These are phyloP conservation scores for Hymenochirus boettgeri DNA, from an alignment of 2,113 vertebrate species.

Conservation along the genomic window DNA sequence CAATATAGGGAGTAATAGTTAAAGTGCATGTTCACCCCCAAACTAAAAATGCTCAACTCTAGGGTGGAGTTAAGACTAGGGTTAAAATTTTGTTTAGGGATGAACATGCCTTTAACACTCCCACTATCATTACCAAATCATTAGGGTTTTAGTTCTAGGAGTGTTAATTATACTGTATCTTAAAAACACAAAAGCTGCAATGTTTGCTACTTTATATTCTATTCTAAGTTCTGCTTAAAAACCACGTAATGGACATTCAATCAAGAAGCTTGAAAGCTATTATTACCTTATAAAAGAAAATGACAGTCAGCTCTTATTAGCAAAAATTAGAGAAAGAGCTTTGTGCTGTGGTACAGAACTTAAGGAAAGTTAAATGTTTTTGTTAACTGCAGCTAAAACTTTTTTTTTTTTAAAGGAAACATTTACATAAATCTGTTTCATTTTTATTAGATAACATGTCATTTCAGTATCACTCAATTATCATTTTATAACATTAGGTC, in stretches of 20 bases:
- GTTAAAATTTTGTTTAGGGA: too few species aligned
- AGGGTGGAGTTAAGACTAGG: too few species aligned
- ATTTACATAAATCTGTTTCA: slow-evolving; percentile 15
- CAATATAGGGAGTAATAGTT: too few species aligned
- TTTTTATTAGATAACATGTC: slow-evolving; percentile 20
- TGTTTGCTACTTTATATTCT: too few species aligned
- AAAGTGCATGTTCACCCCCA: too few species aligned
- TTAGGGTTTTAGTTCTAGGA: too few species aligned
- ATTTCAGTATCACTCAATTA: slow-evolving; percentile 13
- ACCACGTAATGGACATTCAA: neutral
- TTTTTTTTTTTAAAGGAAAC: slow-evolving; percentile 7
- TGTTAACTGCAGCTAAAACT: neutral
- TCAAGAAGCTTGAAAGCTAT: slow-evolving; percentile 3
- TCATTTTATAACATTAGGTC: slow-evolving; percentile 23
- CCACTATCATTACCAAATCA: too few species aligned
- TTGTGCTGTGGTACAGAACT: slow-evolving; percentile 16
- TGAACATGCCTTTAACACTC: too few species aligned
- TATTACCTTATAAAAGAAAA: slow-evolving; percentile 14
- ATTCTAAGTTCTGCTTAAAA: too few species aligned
- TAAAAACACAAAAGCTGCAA: slow-evolving; percentile 5
- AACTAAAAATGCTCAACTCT: too few species aligned
- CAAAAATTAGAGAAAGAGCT: slow-evolving; percentile 8
- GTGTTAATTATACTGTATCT: slow-evolving; percentile 23
- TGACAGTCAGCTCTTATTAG: neutral
- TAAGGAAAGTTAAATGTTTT: neutral